Percentiles rank a stretch among this genome's conserved stretches.
These are phyloP conservation scores for Rhopilema esculentum DNA, from an alignment of 30 jellyfish, hydroid and myxozoan species.

Conservation along the genomic window DNA sequence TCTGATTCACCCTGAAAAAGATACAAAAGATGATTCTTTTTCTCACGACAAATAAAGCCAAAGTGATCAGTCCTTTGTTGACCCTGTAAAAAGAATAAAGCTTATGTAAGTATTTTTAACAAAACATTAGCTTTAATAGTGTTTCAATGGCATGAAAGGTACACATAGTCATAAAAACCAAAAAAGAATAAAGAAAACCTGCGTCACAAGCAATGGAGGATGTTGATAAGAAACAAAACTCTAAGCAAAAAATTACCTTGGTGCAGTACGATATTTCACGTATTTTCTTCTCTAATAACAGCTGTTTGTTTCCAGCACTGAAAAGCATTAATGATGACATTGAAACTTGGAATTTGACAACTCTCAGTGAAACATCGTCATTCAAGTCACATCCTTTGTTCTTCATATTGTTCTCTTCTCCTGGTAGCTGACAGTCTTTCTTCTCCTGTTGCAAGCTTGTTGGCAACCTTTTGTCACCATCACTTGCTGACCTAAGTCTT, in stretches of 20 bases:
- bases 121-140: no score
- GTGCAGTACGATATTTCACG: constrained; percentile 93
- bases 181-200: neutral
- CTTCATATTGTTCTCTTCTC: constrained; percentile 9
- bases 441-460: constrained; percentile 5
- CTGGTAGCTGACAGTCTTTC: constrained; percentile 8
- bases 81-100: constrained; percentile 58
- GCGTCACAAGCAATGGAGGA: neutral
- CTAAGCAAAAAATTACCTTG: constrained; percentile 63
- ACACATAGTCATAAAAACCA: no score
- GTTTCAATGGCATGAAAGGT: no score
- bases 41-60: constrained; percentile 94
- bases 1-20: constrained; percentile 95
- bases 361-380: constrained; percentile 82
- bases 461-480: constrained; percentile 79
- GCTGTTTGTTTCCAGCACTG: constrained; percentile 85
- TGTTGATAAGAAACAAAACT: neutral
- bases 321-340: constrained; percentile 86
- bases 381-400: constrained; percentile 41
- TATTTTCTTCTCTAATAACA: constrained; percentile 85
- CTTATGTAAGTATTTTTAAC: no score
- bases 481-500: constrained; percentile 78
- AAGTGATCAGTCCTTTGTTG: constrained; percentile 87
- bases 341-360: constrained; percentile 83
- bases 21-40: constrained; percentile 79